Percentiles rank a stretch among this genome's conserved stretches.
Conservation (phyloP, 2,113 vertebrate species). For the Pteropus alecto region DNA sequence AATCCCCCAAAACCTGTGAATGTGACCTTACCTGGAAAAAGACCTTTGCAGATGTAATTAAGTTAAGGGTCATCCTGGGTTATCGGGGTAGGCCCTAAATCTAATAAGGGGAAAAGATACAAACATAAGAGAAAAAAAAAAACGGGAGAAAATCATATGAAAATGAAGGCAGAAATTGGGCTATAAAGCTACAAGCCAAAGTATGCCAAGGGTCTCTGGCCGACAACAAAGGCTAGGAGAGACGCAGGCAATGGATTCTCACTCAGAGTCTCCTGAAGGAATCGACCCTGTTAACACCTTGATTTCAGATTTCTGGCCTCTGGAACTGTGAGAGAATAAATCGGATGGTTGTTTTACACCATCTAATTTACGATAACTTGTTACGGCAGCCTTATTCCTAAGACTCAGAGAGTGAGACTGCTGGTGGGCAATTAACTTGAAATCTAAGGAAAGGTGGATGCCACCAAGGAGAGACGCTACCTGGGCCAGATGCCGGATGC, state of each 20-base stretch:
- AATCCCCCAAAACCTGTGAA: neutral
- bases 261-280: neutral
- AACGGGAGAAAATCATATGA: neutral
- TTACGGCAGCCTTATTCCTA: neutral
- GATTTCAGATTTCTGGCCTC: neutral
- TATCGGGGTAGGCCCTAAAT: neutral
- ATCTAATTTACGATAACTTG: neutral
- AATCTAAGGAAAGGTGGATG: neutral
- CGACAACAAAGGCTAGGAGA: neutral
- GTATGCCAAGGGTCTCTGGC: neutral
- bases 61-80: neutral
- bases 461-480: neutral
- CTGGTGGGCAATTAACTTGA: neutral
- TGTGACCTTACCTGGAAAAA: neutral
- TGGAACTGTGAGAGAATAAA: neutral
- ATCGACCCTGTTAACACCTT: neutral
- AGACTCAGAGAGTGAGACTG: neutral
- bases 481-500: neutral
- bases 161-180: neutral
- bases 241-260: neutral
- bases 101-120: neutral
- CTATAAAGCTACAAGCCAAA: neutral
- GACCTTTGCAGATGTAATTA: neutral
- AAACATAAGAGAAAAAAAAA: neutral
- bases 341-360: neutral